Conservation (phyloP, 2,888 invertebrate species). For the Aquatica leii region DNA sequence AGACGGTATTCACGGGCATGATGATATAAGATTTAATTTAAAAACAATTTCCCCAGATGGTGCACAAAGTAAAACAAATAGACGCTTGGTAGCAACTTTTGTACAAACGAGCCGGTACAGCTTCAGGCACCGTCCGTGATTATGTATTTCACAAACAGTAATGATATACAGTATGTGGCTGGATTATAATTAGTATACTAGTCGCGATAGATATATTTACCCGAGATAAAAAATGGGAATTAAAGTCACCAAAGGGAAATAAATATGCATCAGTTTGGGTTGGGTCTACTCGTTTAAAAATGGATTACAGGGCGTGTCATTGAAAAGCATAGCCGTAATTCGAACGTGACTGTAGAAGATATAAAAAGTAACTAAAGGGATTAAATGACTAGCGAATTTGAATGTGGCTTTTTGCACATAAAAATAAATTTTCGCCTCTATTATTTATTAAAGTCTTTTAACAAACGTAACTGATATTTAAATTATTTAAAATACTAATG, state of each 20-base stretch:
- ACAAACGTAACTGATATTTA: too few species aligned
- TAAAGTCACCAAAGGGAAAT: slow-evolving; percentile 46
- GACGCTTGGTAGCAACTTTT: slow-evolving; percentile 35
- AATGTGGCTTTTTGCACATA: slow-evolving; percentile 43
- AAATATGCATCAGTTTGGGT: slow-evolving; percentile 49
- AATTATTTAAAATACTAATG: too few species aligned
- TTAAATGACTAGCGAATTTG: slow-evolving; percentile 51
- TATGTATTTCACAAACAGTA: slow-evolving; percentile 39
- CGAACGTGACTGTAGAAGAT: slow-evolving; percentile 47
- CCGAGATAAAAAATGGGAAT: slow-evolving; percentile 41
- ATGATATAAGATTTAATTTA: slow-evolving; percentile 54
- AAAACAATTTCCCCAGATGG: slow-evolving; percentile 55
- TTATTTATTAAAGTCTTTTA: slow-evolving; percentile 4
- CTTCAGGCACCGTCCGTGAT: slow-evolving; percentile 31
- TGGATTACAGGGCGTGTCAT: slow-evolving; percentile 49
- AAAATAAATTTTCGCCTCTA: slow-evolving; percentile 24
- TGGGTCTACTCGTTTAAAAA: slow-evolving; percentile 49
- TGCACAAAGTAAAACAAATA: slow-evolving; percentile 40
- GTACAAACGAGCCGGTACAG: slow-evolving; percentile 30
- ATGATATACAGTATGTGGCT: slow-evolving; percentile 36
- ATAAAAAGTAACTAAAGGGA: slow-evolving; percentile 47
- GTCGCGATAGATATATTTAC: slow-evolving; percentile 33
- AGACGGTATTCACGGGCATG: slow-evolving; percentile 50
- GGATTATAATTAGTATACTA: slow-evolving; percentile 36
- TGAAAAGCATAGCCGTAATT: slow-evolving; percentile 49